These are phyloP conservation scores for Morelia viridis DNA, from an alignment of 2,797 vertebrate genomes.

Conservation along the genomic window DNA sequence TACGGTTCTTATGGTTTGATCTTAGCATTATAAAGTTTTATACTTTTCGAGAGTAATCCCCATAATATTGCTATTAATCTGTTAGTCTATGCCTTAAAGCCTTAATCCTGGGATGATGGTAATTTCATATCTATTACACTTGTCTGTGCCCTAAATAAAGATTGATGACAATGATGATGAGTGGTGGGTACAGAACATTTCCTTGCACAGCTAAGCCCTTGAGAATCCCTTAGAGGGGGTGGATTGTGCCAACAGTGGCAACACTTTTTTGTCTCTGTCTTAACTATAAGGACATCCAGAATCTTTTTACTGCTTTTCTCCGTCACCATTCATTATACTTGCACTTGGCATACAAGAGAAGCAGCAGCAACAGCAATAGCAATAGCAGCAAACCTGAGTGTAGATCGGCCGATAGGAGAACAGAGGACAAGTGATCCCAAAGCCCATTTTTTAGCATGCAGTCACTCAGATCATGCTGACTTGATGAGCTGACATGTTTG, in stretches of 20 bases:
- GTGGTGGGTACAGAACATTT: neutral
- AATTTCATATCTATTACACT: neutral
- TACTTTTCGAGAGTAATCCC: neutral
- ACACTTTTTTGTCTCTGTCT: neutral
- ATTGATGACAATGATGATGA: neutral
- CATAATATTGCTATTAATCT: neutral
- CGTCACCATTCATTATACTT: neutral
- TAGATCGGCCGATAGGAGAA: constrained; percentile 27
- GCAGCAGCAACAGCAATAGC: constrained; percentile 2
- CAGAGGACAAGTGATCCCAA: constrained; percentile 30
- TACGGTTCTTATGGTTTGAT: neutral
- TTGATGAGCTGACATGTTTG: constrained; percentile 51
- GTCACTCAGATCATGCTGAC: constrained; percentile 17
- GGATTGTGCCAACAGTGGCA: neutral
- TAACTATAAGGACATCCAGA: neutral
- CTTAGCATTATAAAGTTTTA: neutral
- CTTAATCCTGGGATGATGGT: neutral
- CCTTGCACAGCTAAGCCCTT: neutral
- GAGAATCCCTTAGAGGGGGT: neutral
- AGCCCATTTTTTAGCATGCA: neutral
- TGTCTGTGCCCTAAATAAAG: neutral
- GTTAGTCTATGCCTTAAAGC: neutral
- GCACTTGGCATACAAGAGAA: neutral
- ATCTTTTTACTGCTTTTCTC: neutral
- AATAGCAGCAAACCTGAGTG: constrained; percentile 32